A percentile compares a stretch with the other conserved stretches of the same genome.
These are phyloP conservation scores for Bombyx mori DNA, from an alignment of 1,140 invertebrate species.

Conservation along the genomic window ASM3026992v2 NC_085118.1:10740001-10740500, in stretches of 20 bases:
- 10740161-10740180: slow-evolving; percentile 96
- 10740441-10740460: slow-evolving; percentile 63
- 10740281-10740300: slow-evolving; percentile 98
- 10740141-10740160: slow-evolving; percentile 97
- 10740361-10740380: slow-evolving; percentile 98
- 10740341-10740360: slow-evolving; percentile 91
- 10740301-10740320: slow-evolving; percentile 95
- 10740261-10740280: slow-evolving; percentile 97
- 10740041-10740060: slow-evolving; percentile 99
- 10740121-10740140: slow-evolving; percentile 97
- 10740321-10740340: slow-evolving; percentile 84
- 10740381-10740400: slow-evolving; percentile 96
- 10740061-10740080: slow-evolving; percentile 96
- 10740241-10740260: slow-evolving; percentile 95
- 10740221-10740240: slow-evolving; percentile 97
- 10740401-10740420: slow-evolving; percentile 98
- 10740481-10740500: slow-evolving; percentile 70
- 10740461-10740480: slow-evolving; percentile 60
- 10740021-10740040: slow-evolving; percentile 94
- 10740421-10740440: slow-evolving; percentile 93
- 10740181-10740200: slow-evolving; percentile 92
- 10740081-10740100: slow-evolving; percentile 95
- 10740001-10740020: slow-evolving; percentile 86
- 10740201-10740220: slow-evolving; percentile 97
- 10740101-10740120: slow-evolving; percentile 98